Evolutionary conservation across 2,888 invertebrate species (phyloP).

Genomic region (Stenurella melanura): DNA sequence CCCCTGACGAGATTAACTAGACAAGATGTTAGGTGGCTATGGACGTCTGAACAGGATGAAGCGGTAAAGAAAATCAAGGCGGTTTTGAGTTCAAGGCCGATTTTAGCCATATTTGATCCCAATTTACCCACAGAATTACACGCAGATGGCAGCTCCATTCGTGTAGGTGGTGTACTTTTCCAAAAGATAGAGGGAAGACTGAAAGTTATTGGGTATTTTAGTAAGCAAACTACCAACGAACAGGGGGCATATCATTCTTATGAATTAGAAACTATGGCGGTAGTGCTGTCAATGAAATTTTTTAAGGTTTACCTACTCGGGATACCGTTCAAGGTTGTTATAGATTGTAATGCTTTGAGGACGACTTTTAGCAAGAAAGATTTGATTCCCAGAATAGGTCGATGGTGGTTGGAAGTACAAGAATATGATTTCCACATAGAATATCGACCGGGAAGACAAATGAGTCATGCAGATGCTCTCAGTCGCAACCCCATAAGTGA

Average conservation of each 20-base stretch:
- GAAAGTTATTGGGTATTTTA: not conserved
- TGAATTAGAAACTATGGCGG: not conserved
- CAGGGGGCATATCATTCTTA: not conserved
- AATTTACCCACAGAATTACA: too few relatives aligned
- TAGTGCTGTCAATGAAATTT: not conserved
- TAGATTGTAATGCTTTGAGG: not conserved
- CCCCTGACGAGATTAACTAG: not conserved
- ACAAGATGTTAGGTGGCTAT: not conserved
- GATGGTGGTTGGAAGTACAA: too few relatives aligned
- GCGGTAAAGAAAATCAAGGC: too few relatives aligned
- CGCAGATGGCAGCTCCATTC: too few relatives aligned
- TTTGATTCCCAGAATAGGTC: too few relatives aligned
- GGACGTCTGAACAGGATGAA: not conserved
- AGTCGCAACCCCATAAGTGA: too few relatives aligned
- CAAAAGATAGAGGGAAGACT: not conserved
- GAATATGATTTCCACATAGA: too few relatives aligned
- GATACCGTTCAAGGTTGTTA: not conserved
- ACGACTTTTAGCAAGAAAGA: too few relatives aligned
- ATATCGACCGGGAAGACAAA: too few relatives aligned
- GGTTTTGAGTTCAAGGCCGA: not conserved
- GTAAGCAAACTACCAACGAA: not conserved
- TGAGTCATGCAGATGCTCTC: too few relatives aligned
- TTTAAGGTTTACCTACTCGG: not conserved
- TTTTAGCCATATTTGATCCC: not conserved
- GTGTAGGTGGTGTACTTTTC: not conserved